Conservation (phyloP, 2,888 invertebrate species). For the Adelognathus sp. region DNA sequence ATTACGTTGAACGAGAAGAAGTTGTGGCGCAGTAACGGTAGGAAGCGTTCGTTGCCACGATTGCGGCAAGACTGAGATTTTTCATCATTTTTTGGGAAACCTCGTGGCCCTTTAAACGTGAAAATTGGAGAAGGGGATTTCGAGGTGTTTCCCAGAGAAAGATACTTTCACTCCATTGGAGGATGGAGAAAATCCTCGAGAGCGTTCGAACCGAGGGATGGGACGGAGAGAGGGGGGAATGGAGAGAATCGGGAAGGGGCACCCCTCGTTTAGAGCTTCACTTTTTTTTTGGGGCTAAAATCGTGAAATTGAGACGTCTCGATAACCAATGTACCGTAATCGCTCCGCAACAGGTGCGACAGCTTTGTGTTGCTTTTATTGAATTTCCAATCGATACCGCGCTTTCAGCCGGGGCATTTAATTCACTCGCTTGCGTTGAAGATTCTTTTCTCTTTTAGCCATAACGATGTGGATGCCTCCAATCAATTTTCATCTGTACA, state of each 20-base stretch:
- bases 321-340: conserved; percentile 77
- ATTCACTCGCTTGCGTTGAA: neutral
- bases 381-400: neutral
- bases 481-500: neutral
- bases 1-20: conserved; percentile 14
- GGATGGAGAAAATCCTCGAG: conserved; percentile 43
- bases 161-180: conserved; percentile 60
- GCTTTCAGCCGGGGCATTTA: neutral
- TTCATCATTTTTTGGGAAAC: conserved; percentile 70
- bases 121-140: conserved; percentile 33
- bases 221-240: conserved; percentile 54
- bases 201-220: conserved; percentile 51
- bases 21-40: neutral
- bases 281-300: conserved; percentile 56
- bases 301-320: conserved; percentile 80
- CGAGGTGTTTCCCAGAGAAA: conserved; percentile 15
- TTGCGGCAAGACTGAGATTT: conserved; percentile 60
- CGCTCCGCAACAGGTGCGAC: conserved; percentile 77
- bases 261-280: conserved; percentile 58
- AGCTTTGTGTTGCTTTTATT: conserved; percentile 63
- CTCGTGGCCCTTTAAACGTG: conserved; percentile 36
- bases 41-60: conserved; percentile 49
- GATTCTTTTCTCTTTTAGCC: neutral
- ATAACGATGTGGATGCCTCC: neutral
- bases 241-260: conserved; percentile 52